Conservation (phyloP, 2,113 vertebrate species). For the Axis porcinus region DNA sequence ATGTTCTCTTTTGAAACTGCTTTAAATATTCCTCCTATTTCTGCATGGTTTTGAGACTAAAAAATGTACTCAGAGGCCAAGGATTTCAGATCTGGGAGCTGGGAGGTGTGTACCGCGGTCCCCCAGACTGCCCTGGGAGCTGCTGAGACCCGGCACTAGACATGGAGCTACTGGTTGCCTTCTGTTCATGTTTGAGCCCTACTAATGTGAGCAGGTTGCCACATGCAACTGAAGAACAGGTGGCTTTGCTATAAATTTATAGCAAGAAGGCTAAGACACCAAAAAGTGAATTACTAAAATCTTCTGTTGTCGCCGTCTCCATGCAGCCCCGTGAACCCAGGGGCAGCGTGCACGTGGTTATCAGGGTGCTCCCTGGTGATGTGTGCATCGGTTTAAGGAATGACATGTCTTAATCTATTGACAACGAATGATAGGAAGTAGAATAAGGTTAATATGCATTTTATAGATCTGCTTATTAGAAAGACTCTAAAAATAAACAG, state of each 20-base stretch:
- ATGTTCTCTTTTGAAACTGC: not conserved
- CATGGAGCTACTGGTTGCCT: fast-evolving
- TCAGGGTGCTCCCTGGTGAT: not conserved
- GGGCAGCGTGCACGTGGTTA: not conserved
- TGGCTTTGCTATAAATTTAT: not conserved
- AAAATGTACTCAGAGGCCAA: not conserved
- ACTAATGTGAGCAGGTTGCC: not conserved
- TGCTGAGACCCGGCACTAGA: fast-evolving
- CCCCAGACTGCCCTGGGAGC: not conserved
- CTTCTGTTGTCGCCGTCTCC: not conserved
- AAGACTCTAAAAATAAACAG: conserved; percentile 73
- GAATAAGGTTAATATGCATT: conserved; percentile 23
- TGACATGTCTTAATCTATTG: conserved; percentile 21
- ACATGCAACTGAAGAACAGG: not conserved
- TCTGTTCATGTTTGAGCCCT: not conserved
- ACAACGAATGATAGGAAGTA: conserved; percentile 38
- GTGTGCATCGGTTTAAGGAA: not conserved
- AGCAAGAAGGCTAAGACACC: not conserved
- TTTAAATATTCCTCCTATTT: not conserved
- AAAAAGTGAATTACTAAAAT: not conserved
- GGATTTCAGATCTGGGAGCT: not conserved
- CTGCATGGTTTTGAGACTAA: not conserved
- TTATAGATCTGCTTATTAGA: conserved; percentile 41
- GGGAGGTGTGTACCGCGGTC: not conserved
- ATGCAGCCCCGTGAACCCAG: not conserved